Evolutionary conservation across 1,140 invertebrate genomes (phyloP).

Genomic region (Ceratina japonica): DNA sequence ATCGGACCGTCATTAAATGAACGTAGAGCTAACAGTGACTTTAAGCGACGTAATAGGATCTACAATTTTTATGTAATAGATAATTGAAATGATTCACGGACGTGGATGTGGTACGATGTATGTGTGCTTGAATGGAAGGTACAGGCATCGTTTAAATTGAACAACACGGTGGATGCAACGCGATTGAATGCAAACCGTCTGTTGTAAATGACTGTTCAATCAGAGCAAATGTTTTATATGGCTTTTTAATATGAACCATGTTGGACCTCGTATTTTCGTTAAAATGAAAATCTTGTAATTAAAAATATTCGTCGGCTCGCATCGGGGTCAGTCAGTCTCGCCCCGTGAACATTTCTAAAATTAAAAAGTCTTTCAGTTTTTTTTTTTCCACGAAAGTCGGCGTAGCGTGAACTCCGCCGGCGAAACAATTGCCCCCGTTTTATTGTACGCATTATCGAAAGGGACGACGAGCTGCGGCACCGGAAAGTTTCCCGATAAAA

Average conservation of each 20-base stretch:
- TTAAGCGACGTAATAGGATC: background rate
- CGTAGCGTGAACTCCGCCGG: background rate
- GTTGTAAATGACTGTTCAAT: too few species aligned
- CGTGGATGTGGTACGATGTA: background rate
- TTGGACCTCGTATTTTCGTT: too few species aligned
- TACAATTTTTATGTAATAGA: background rate
- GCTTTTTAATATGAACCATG: too few species aligned
- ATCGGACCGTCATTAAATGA: slow-evolving; percentile 7
- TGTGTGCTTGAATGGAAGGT: too few species aligned
- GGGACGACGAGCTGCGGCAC: slow-evolving; percentile 28
- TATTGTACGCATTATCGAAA: slow-evolving; percentile 8
- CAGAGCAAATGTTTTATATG: too few species aligned
- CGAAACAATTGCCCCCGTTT: background rate
- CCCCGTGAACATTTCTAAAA: background rate
- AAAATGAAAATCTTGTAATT: too few species aligned
- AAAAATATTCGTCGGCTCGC: too few species aligned
- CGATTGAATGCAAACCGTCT: too few species aligned
- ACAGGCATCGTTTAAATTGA: too few species aligned
- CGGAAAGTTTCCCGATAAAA: slow-evolving; percentile 58
- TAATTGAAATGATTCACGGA: background rate
- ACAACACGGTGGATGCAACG: too few species aligned
- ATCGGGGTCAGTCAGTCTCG: background rate
- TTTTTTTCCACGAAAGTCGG: background rate
- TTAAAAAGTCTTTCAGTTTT: background rate
- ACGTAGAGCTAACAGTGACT: slow-evolving; percentile 14